Evolutionary conservation across 2,797 vertebrate species (phyloP).

Genomic region (Pristis pectinata): DNA sequence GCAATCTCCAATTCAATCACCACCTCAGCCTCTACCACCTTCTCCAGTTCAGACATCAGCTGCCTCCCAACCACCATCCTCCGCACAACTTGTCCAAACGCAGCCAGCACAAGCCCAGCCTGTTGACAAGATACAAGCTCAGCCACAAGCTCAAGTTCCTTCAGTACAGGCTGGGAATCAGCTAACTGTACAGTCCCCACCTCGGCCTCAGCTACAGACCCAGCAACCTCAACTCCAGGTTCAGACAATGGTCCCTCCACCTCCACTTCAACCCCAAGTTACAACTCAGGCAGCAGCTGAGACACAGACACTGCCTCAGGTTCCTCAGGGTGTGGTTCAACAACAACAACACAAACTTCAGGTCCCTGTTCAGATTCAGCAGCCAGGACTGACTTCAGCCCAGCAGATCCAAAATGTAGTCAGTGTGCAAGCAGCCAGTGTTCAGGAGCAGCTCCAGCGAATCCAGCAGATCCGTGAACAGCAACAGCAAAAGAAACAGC

Average conservation of each 20-base stretch:
- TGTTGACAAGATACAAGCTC: constrained; percentile 54
- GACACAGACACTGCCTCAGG: constrained; percentile 68
- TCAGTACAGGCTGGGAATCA: constrained; percentile 68
- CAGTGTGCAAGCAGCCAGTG: constrained; percentile 83
- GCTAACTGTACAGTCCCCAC: constrained; percentile 66
- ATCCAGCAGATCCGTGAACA: constrained; percentile 92
- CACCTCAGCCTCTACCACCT: constrained; percentile 43
- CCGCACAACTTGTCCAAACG: constrained; percentile 43
- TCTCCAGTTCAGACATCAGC: constrained; percentile 46
- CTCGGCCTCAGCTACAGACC: constrained; percentile 67
- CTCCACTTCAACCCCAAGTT: constrained; percentile 70
- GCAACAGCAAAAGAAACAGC: constrained; percentile 87
- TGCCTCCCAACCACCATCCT: constrained; percentile 48
- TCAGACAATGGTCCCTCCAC: constrained; percentile 61
- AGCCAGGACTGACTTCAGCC: constrained; percentile 65
- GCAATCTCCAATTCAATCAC: constrained; percentile 40
- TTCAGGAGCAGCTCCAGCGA: constrained; percentile 87
- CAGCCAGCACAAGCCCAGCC: constrained; percentile 49
- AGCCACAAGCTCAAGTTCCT: constrained; percentile 69
- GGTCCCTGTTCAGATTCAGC: constrained; percentile 80
- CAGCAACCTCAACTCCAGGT: constrained; percentile 55
- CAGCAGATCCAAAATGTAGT: constrained; percentile 85
- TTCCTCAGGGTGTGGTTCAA: constrained; percentile 60
- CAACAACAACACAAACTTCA: constrained; percentile 83
- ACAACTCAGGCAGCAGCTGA: constrained; percentile 72